phyloP scores from a whole-genome alignment of 2,797 vertebrate genomes.

The Limosa lapponica region DNA sequence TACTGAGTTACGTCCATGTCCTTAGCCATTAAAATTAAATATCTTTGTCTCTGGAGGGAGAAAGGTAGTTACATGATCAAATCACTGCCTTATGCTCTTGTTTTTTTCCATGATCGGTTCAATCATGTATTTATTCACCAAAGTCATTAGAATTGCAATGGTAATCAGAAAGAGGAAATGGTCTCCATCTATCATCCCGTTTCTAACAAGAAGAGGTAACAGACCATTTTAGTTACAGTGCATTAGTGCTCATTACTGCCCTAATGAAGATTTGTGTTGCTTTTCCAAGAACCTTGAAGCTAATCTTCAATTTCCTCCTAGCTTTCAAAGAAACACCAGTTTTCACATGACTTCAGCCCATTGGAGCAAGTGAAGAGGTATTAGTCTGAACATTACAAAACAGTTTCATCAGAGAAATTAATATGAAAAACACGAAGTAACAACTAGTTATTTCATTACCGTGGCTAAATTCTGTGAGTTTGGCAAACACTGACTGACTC shows the following conservation, averaged over 20 bases:
- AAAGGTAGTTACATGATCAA: background rate
- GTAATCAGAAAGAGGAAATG: conserved; percentile 65
- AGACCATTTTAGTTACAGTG: conserved; percentile 72
- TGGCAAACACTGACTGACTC: background rate
- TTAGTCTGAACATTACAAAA: conserved; percentile 8
- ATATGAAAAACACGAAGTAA: conserved; percentile 14
- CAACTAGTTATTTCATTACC: conserved; percentile 20
- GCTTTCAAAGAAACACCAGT: conserved; percentile 48
- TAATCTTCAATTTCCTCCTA: conserved; percentile 61
- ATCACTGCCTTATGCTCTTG: conserved; percentile 31
- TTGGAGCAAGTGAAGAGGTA: background rate
- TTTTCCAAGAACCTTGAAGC: conserved; percentile 62
- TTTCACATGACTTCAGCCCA: conserved; percentile 29
- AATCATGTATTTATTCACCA: conserved; percentile 47
- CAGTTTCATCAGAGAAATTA: conserved; percentile 22
- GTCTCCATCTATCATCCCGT: conserved; percentile 64
- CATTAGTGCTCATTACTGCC: conserved; percentile 73
- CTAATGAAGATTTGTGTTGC: conserved; percentile 77
- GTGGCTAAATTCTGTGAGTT: background rate
- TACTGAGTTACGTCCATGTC: background rate
- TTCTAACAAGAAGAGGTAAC: conserved; percentile 70
- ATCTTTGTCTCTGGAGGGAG: background rate
- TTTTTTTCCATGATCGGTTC: background rate
- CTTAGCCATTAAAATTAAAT: background rate
- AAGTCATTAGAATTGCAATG: conserved; percentile 60